Conservation (phyloP, 1,140 invertebrate species). For the Galleria mellonella region DNA sequence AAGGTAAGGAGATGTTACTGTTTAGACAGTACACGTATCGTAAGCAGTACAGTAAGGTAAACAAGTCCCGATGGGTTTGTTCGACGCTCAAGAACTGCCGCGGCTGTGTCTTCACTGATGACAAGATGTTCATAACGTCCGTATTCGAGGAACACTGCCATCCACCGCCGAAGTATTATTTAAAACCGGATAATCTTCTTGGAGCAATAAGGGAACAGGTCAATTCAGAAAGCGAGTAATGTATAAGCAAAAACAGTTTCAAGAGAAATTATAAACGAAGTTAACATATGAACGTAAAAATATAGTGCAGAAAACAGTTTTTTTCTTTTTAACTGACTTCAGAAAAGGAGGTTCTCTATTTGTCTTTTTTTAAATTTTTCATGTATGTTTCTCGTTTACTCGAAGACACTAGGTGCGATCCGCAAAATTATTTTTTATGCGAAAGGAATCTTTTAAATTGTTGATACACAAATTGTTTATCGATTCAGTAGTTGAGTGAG, state of each 20-base stretch:
- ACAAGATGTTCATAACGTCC: conserved; percentile 40
- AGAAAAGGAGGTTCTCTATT: too few relatives aligned
- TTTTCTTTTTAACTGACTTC: too few relatives aligned
- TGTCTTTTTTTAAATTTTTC: too few relatives aligned
- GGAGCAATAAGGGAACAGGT: conserved; percentile 37
- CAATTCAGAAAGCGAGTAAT: conserved; percentile 24
- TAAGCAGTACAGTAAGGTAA: conserved; percentile 38
- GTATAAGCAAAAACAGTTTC: background rate
- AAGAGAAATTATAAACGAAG: too few relatives aligned
- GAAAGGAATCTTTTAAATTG: too few relatives aligned
- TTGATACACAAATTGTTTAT: too few relatives aligned
- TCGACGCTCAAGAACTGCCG: conserved; percentile 56
- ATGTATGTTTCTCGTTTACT: too few relatives aligned
- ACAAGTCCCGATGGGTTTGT: conserved; percentile 51
- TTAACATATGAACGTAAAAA: too few relatives aligned
- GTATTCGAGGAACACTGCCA: conserved; percentile 43
- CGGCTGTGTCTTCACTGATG: conserved; percentile 44
- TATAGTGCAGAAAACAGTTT: too few relatives aligned
- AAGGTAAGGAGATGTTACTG: conserved; percentile 55
- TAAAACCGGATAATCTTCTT: conserved; percentile 40
- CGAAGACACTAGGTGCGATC: too few relatives aligned
- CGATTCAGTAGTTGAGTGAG: too few relatives aligned
- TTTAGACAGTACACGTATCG: conserved; percentile 53
- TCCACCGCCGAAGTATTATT: conserved; percentile 53
- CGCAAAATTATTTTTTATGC: too few relatives aligned